A percentile compares a stretch with the other conserved stretches of the same genome.
phyloP scores from a whole-genome alignment of 2,113 vertebrate species.

The Archilochus colubris region DNA sequence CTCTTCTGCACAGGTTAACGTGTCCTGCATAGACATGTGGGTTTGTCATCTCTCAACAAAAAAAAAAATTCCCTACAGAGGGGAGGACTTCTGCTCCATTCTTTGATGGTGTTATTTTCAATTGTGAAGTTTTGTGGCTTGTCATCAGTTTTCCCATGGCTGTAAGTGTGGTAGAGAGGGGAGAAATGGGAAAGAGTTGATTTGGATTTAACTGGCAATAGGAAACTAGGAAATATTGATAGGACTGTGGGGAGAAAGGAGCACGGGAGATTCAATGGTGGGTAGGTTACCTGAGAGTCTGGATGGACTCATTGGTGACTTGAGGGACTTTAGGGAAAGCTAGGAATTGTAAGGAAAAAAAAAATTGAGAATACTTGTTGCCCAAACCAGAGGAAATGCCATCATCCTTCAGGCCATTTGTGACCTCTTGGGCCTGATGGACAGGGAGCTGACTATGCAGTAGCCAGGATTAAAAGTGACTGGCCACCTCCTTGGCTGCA shows the following conservation, averaged over 20 bases:
- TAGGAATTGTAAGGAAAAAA: background rate
- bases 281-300: background rate
- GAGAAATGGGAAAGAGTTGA: background rate
- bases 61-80: background rate
- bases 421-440: background rate
- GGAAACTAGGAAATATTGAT: background rate
- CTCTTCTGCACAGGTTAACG: background rate
- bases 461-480: background rate
- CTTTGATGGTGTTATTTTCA: background rate
- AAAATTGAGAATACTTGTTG: background rate
- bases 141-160: background rate
- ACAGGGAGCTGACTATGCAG: background rate
- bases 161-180: background rate
- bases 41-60: background rate
- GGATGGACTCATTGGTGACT: background rate
- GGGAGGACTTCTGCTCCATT: background rate
- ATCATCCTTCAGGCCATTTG: background rate
- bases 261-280: rapidly evolving
- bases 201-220: background rate
- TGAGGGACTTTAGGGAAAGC: background rate
- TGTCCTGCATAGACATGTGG: background rate
- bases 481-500: background rate
- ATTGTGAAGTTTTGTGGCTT: background rate
- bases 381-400: background rate
- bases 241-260: background rate